Percentiles rank a stretch among this genome's conserved stretches.
phyloP scores from a whole-genome alignment of 2,797 vertebrate genomes.

The Rhadinocentrus ornatus region DNA sequence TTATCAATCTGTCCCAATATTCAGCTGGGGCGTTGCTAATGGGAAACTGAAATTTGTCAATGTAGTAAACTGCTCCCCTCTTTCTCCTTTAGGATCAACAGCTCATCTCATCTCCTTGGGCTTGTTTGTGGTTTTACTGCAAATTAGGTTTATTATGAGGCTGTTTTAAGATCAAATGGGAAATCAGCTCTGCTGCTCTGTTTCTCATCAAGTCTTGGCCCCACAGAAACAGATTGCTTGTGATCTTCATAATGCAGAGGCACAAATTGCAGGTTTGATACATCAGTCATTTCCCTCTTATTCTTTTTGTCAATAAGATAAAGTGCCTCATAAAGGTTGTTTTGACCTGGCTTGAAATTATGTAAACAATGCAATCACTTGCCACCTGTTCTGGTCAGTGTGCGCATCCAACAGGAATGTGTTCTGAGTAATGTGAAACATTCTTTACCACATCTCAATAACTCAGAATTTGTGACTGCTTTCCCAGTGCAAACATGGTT shows the following conservation, averaged over 20 bases:
- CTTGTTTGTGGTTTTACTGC: constrained; percentile 32
- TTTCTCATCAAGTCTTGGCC: constrained; percentile 34
- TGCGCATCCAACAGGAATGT: not conserved
- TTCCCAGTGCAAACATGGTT: not conserved
- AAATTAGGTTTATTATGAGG: constrained; percentile 34
- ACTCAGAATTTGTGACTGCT: not conserved
- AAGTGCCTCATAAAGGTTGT: constrained; percentile 23
- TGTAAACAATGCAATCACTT: not conserved
- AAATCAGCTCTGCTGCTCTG: constrained; percentile 23
- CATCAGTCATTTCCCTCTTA: constrained; percentile 12
- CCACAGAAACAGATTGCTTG: constrained; percentile 26
- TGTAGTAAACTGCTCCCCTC: constrained; percentile 35
- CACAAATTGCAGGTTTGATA: constrained; percentile 3
- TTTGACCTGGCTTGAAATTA: not conserved
- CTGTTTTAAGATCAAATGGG: constrained; percentile 1
- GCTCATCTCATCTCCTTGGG: not conserved
- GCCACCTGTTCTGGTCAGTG: not conserved
- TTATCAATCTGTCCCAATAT: constrained; percentile 68
- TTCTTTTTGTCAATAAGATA: constrained; percentile 17
- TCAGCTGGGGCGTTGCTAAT: constrained; percentile 40
- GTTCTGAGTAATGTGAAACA: not conserved
- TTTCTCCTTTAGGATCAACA: constrained; percentile 9
- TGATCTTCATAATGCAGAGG: too few relatives aligned
- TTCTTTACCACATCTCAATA: not conserved
- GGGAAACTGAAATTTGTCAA: constrained; percentile 39